Conservation (phyloP, 2,113 vertebrate species). For the Mormyrus lacerda region DNA sequence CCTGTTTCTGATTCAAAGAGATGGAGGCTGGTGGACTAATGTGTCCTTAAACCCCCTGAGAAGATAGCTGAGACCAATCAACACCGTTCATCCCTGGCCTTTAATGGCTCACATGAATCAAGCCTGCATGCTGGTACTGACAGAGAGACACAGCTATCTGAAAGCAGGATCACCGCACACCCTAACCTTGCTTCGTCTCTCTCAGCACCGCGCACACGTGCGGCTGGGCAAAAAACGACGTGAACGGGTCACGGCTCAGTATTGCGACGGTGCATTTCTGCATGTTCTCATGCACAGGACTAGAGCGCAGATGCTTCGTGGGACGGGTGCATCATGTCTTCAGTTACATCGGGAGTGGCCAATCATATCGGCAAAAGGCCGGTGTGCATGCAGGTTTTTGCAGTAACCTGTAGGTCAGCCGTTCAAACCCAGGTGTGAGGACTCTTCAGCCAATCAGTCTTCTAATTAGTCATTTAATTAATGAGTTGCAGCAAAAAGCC, state of each 20-base stretch:
- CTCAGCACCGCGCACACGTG: too few relatives aligned
- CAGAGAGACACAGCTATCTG: not conserved
- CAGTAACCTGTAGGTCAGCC: too few relatives aligned
- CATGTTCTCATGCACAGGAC: not conserved
- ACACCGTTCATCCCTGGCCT: not conserved
- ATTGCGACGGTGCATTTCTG: not conserved
- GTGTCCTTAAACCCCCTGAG: not conserved
- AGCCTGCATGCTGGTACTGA: not conserved
- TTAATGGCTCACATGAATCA: conserved; percentile 18
- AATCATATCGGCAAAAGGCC: too few relatives aligned
- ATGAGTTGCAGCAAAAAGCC: too few relatives aligned
- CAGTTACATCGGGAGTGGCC: too few relatives aligned
- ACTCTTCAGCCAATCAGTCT: too few relatives aligned
- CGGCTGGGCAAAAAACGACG: too few relatives aligned
- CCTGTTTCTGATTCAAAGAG: not conserved
- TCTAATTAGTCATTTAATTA: too few relatives aligned
- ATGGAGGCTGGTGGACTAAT: not conserved
- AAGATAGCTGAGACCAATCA: not conserved
- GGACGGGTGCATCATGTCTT: not conserved
- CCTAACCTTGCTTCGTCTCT: not conserved
- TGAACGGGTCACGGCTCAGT: not conserved
- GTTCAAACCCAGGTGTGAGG: too few relatives aligned
- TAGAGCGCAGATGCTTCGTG: not conserved
- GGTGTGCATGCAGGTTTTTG: too few relatives aligned
- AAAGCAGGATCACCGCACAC: not conserved